Evolutionary conservation across 2,888 invertebrate genomes (phyloP), one percentile per base, ranked within the genome.

Genomic region (Agrochola circellaris): DNA sequence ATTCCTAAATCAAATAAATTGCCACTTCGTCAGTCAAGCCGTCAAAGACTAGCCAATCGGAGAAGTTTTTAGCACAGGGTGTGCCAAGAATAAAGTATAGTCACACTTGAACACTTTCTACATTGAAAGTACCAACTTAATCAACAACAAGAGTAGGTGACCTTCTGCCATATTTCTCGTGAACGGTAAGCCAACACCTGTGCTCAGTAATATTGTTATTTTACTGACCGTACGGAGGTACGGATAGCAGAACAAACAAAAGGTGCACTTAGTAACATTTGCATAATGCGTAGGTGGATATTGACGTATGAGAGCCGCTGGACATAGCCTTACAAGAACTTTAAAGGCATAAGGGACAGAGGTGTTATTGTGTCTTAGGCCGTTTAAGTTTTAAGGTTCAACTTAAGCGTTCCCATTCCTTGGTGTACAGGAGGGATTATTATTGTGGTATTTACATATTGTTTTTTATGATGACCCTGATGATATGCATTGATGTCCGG

Each of bases 211-310:
- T 75, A 64, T 81, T 80, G 83, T 88, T 85, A 88, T 88, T 84
- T 81, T 77, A 83, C 64, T 76, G 85, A 72, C 77, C 38, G n/a
- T 77, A 56, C 77, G 26, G 60, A 58, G 34, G 56, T 51, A 68
- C 51, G 71, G 67, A 62, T 58, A 75, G n/a, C 72, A 84, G 42
- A 62, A 83, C 81, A 82, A 87, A 88, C 82, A 87, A 86, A 88
- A 83, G 81, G 82, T 79, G 77, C 79, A 84, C 74, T 82, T 77
- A 69, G 80, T 71, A 85, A 48, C 68, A 78, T 88, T 85, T 86
- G 83, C 83, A 85, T 88, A 86, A 82, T 81, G 83, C 81, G 88
- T 88, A 77, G 87, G 88, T 77, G 75, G 76, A 30, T 81, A 85
- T 84, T 82, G 82, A 85, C 61, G 65, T 77, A 82, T 74, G 58